Evolutionary conservation across 1,140 invertebrate genomes (phyloP), one percentile per base, ranked within the genome.

Genomic region (Drosophila pseudoananassae): DNA sequence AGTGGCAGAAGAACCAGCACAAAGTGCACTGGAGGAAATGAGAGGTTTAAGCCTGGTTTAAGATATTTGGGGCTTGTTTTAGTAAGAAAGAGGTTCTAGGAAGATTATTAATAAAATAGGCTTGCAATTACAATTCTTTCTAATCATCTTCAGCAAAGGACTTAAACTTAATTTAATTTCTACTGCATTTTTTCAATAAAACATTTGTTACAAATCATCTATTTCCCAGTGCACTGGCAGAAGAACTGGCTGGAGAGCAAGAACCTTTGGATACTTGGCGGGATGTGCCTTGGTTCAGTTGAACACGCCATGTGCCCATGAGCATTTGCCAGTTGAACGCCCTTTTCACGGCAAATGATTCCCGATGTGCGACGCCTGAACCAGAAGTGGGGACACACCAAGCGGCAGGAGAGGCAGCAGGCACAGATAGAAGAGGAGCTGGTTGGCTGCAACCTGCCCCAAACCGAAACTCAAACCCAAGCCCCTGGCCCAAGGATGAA

Each of bases 301-400:
- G 66, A 69, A 66, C 82, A 88, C 76, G 83, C 78, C 75, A 87
- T 87, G 82, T 88, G 83, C 74, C 76, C 78, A 81, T 87, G 79
- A 78, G 82, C 75, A 77, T 84, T 85, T 85, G 79, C 77, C 78
- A 87, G 90, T 89, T 91, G 82, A 91, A 91, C 82, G 85, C 84
- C 90, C 90, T 91, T 91, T 91, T 91, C 90, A 91, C 90, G 90
- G 90, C 90, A 91, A 82, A 84, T 91, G 83, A 85, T 90, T 91
- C 84, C 73, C 65, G 56, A 75, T 80, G 71, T 50, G 51, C 63
- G 50, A 69, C 57, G 76, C 60, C 73, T 59, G 73, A 68, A 76
- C 63, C 72, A 63, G 10, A 23, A 47, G 17, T 14, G 29, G 65
- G 29, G 49, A 55, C 49, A 7, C 20, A 12, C 33, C 33, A 36